phyloP scores from a whole-genome alignment of 2,113 vertebrate species.

The Dipodomys stephensi region DNA sequence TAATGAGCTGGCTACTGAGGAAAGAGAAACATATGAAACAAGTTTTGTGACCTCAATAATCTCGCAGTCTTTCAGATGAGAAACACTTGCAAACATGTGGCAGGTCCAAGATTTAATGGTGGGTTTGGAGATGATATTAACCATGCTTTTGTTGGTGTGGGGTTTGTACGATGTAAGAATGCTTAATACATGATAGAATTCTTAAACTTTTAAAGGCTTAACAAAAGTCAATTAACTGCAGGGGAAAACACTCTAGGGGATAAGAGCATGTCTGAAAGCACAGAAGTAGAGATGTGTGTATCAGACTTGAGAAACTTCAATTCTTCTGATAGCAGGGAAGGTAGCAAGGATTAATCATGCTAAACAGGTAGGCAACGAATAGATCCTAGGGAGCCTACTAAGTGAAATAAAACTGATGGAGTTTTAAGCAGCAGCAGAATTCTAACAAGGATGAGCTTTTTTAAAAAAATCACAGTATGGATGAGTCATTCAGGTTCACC shows the following conservation, averaged over 20 bases:
- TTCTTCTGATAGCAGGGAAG: background rate
- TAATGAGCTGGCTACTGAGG: background rate
- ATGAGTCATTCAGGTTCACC: background rate
- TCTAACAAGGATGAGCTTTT: background rate
- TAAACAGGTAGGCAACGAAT: background rate
- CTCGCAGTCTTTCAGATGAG: background rate
- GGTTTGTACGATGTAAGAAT: background rate
- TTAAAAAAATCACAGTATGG: background rate
- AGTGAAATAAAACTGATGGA: background rate
- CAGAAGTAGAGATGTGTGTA: background rate
- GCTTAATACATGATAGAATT: background rate
- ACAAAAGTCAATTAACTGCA: background rate
- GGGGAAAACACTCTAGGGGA: background rate
- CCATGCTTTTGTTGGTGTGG: background rate
- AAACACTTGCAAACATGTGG: background rate
- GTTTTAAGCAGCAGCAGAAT: background rate
- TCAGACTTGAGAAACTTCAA: background rate
- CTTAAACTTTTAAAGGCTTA: background rate
- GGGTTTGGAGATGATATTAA: background rate
- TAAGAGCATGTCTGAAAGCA: background rate
- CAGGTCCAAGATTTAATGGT: background rate
- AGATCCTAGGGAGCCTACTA: background rate
- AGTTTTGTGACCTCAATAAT: background rate
- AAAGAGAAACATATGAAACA: background rate
- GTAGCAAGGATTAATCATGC: background rate